Conservation (phyloP, 2,888 invertebrate genomes). For the Marronus borbonicus region DNA sequence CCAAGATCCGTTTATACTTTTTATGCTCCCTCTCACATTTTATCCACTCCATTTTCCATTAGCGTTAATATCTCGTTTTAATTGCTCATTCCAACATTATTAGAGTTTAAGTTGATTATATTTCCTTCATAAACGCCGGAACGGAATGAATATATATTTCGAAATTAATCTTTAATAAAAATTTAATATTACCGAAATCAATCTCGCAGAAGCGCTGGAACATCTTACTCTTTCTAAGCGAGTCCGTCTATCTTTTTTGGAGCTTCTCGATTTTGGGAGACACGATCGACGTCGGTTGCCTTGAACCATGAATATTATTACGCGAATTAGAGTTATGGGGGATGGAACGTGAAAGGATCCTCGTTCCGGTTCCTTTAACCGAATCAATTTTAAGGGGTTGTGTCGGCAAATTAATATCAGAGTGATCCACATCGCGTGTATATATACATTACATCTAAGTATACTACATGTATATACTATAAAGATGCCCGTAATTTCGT, state of each 20-base stretch:
- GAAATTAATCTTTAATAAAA: conserved; percentile 13
- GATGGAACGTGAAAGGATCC: conserved; percentile 2
- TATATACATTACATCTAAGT: not conserved
- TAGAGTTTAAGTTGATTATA: not conserved
- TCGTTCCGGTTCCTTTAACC: conserved; percentile 12
- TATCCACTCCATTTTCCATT: not conserved
- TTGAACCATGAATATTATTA: conserved; percentile 25
- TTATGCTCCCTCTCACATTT: not conserved
- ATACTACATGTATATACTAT: not conserved
- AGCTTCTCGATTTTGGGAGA: not conserved
- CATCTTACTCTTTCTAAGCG: not conserved
- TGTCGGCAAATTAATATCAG: conserved; percentile 38
- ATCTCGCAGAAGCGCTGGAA: not conserved
- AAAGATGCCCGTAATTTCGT: conserved; percentile 43
- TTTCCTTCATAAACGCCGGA: not conserved
- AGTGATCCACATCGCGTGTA: conserved; percentile 8
- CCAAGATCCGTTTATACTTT: too few relatives aligned
- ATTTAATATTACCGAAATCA: conserved; percentile 35
- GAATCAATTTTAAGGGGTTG: conserved; percentile 33
- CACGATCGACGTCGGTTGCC: not conserved
- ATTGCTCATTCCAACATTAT: not conserved
- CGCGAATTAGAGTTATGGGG: conserved; percentile 22
- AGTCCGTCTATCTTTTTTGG: too few relatives aligned
- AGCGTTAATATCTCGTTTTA: conserved; percentile 18
- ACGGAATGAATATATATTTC: conserved; percentile 12